Evolutionary conservation across 1,140 invertebrate species (phyloP).

Genomic region (Armadillidium nasatum): DNA sequence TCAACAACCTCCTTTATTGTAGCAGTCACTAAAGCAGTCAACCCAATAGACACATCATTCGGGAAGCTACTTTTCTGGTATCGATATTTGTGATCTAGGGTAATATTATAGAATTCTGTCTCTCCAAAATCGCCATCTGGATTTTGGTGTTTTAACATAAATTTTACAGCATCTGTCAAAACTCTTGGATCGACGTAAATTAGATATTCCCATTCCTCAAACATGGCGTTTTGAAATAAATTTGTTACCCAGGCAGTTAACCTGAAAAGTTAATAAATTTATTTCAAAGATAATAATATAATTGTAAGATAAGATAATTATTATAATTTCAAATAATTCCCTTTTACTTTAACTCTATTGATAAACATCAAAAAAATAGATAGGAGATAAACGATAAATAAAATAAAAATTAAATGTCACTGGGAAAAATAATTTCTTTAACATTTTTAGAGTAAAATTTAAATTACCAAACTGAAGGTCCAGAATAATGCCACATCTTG

Average conservation of each 20-base stretch:
- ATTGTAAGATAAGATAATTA: too few species aligned
- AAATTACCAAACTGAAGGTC: constrained; percentile 52
- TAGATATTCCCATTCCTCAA: constrained; percentile 56
- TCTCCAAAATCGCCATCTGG: constrained; percentile 52
- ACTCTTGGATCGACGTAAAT: constrained; percentile 52
- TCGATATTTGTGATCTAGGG: constrained; percentile 38
- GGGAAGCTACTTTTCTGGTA: neutral
- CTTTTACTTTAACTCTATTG: too few species aligned
- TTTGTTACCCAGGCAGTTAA: constrained; percentile 53
- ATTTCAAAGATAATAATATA: too few species aligned
- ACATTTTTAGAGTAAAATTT: too few species aligned
- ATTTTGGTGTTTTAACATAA: constrained; percentile 52
- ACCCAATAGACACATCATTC: neutral
- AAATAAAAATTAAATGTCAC: too few species aligned
- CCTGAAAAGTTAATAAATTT: constrained; percentile 45
- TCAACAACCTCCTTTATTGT: constrained; percentile 49
- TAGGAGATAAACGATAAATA: too few species aligned
- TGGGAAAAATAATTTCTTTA: too few species aligned
- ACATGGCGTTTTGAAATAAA: constrained; percentile 50
- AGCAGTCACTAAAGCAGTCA: constrained; percentile 1
- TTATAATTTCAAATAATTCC: too few species aligned
- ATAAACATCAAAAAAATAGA: too few species aligned
- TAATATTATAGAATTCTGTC: constrained; percentile 43
- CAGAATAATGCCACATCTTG: constrained; percentile 51
- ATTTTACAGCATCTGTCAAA: constrained; percentile 48